Percentiles rank a stretch among this genome's conserved stretches.
Evolutionary conservation across 2,113 vertebrate genomes (phyloP).

Genomic region (Podiceps cristatus): DNA sequence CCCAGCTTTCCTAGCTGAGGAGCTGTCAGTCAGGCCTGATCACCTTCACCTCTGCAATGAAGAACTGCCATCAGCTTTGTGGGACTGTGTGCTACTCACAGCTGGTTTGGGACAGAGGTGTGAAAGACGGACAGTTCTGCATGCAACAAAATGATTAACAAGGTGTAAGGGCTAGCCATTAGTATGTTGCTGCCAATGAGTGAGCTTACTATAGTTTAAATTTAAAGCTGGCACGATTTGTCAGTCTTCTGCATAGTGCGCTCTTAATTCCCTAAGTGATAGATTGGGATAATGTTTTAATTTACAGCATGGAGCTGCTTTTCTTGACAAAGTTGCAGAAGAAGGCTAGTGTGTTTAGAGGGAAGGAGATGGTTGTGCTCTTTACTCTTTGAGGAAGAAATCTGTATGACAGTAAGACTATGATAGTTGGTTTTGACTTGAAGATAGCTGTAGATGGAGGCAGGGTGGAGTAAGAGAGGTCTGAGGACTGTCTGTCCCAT

Average conservation of each 20-base stretch:
- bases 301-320: not conserved
- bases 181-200: not conserved
- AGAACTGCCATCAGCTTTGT: not conserved
- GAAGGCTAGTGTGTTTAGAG: not conserved
- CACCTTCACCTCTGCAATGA: not conserved
- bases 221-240: not conserved
- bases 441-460: not conserved
- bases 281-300: not conserved
- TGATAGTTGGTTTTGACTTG: not conserved
- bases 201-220: not conserved
- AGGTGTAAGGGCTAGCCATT: not conserved
- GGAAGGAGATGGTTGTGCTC: not conserved
- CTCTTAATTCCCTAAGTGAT: not conserved
- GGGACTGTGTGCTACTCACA: accelerated
- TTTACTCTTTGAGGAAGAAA: not conserved
- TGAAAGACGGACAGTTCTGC: not conserved
- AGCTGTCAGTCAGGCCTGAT: not conserved
- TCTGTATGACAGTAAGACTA: not conserved
- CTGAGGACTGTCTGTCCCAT: not conserved
- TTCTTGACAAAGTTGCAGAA: not conserved
- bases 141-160: not conserved
- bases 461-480: not conserved
- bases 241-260: not conserved
- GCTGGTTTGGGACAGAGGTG: not conserved
- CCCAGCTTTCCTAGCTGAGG: not conserved